Conservation (phyloP, 2,113 vertebrate genomes). For the Alaudala cheleensis region DNA sequence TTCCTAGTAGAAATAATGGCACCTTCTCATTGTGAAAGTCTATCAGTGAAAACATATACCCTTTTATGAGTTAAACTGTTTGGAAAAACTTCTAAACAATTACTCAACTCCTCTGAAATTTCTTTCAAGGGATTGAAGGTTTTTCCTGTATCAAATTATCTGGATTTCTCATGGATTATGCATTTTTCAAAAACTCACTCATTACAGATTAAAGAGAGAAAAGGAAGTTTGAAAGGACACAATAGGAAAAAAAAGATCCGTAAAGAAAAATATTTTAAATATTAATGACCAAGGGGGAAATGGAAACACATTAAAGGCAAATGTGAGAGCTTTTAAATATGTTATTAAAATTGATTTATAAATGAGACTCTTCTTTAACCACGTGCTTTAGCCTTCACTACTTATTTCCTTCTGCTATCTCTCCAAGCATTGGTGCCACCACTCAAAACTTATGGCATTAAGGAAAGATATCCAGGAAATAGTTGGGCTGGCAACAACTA, state of each 20-base stretch:
- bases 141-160: conserved; percentile 11
- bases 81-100: conserved; percentile 15
- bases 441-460: not conserved
- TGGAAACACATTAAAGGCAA: conserved; percentile 69
- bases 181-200: conserved; percentile 38
- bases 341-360: conserved; percentile 72
- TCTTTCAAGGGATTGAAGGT: not conserved
- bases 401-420: conserved; percentile 58
- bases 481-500: not conserved
- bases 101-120: not conserved
- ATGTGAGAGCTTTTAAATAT: conserved; percentile 72
- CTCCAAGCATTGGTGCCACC: conserved; percentile 46
- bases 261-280: conserved; percentile 70
- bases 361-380: conserved; percentile 65
- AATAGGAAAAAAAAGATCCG: conserved; percentile 50
- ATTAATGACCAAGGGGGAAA: conserved; percentile 57
- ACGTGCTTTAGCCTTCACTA: conserved; percentile 58
- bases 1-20: not conserved
- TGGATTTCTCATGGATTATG: conserved; percentile 40
- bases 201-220: conserved; percentile 47
- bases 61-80: not conserved
- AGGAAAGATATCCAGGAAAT: not conserved
- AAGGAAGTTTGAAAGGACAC: conserved; percentile 44
- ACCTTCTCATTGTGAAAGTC: not conserved
- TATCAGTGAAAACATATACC: not conserved